Base-by-base conservation (phyloP, 2,797 vertebrate species). In the Netta rufina region DNA sequence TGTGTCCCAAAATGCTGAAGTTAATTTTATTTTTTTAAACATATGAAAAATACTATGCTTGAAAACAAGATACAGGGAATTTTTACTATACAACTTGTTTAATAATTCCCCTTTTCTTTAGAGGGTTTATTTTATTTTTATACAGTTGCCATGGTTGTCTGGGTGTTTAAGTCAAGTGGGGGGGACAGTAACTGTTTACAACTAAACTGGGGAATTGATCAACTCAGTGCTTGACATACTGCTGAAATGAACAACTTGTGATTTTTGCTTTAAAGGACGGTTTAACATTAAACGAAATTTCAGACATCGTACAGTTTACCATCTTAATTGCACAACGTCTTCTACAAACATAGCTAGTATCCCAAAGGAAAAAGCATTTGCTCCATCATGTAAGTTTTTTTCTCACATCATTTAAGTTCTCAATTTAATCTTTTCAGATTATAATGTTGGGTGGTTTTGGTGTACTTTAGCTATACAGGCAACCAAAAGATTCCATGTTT, bases 241-340 rank as follows among this genome's bases (percentile, higher is more conserved):
- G 39, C 62, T 43, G 51, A 77, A 72, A 39, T 54, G 39, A 53
- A 41, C 15, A 11, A 9, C 33, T 67, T 30, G 8, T 13, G 33
- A 20, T 57, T 62, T 82, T 49, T 88, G 22, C 87, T 96, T 91
- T 86, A 54, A 90, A 98, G 98, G 87, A 62, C 83, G 97, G 74
- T 98, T 98, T 96, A 92, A 97, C 39, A 72, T 97, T 71, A 98
- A 98, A 79, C 93, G 97, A 70, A 97, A 96, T 13, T 38, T 98
- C 78, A 97, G 97, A 90, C 97, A 98, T 79, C 69, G 41, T 54
- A 97, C 96, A 53, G 79, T 97, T 9, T 90, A 96, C 92, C 83
- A 70, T 22, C 87, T 87, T 54, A 87, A 91, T 43, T 32, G 83
- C 30, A 64, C 72, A 57, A n/a, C 16, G 9, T 33, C 65, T 53